phyloP scores from a whole-genome alignment of 2,113 vertebrate genomes.

The Rana temporaria region DNA sequence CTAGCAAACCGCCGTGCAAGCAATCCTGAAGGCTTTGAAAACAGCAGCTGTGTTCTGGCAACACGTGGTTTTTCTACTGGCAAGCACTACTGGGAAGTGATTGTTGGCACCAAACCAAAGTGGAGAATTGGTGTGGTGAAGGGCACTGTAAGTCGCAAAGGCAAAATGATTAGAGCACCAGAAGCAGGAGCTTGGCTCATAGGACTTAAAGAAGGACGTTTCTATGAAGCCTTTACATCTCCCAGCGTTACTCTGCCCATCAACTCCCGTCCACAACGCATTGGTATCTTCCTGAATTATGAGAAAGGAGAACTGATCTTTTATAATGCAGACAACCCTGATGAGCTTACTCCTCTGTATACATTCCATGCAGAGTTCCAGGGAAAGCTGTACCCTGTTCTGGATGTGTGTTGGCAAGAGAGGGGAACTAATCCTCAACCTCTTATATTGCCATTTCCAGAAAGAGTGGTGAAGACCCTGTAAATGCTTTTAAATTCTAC shows the following conservation, averaged over 20 bases:
- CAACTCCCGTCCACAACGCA: conserved; percentile 64
- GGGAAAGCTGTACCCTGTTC: conserved; percentile 83
- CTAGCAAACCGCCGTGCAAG: conserved; percentile 71
- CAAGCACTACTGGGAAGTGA: conserved; percentile 87
- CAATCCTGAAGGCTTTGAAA: conserved; percentile 80
- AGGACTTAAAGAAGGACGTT: conserved; percentile 78
- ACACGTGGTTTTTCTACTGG: conserved; percentile 81
- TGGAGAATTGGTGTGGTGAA: conserved; percentile 83
- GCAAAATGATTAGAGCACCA: conserved; percentile 79
- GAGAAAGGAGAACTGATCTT: conserved; percentile 78
- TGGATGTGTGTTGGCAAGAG: conserved; percentile 85
- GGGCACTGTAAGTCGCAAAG: conserved; percentile 76
- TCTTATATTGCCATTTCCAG: conserved; percentile 66
- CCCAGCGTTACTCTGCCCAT: conserved; percentile 72
- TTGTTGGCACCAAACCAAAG: conserved; percentile 79
- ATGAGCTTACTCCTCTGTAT: conserved; percentile 78
- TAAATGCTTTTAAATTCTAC: not conserved
- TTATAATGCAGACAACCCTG: conserved; percentile 74
- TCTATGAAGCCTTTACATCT: conserved; percentile 79
- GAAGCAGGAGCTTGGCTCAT: conserved; percentile 82
- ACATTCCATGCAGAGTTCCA: conserved; percentile 82
- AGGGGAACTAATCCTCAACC: conserved; percentile 75
- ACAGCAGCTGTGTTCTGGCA: conserved; percentile 80
- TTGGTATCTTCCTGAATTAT: conserved; percentile 82
- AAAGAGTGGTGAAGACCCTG: conserved; percentile 26